Conservation (phyloP, 2,113 vertebrate genomes). For the Periophthalmodon schlosseri region DNA sequence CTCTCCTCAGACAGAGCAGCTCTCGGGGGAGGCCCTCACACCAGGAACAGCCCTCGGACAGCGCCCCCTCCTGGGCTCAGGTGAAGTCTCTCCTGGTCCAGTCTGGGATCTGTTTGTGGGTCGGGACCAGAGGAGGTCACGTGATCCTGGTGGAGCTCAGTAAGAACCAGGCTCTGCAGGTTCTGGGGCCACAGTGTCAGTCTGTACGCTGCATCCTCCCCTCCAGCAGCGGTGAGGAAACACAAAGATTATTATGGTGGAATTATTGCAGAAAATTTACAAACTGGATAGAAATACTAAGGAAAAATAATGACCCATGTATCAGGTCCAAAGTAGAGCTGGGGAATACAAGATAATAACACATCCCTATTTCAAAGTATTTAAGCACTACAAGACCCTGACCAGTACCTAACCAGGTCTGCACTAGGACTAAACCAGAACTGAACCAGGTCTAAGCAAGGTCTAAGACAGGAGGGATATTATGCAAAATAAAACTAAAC, state of each 20-base stretch:
- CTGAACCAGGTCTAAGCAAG: too few species aligned
- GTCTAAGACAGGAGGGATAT: too few species aligned
- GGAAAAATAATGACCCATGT: too few species aligned
- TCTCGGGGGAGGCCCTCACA: conserved; percentile 57
- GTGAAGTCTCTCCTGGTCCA: conserved; percentile 92
- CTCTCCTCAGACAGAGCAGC: conserved; percentile 46
- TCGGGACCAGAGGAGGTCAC: conserved; percentile 90
- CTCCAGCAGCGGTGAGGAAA: conserved; percentile 79
- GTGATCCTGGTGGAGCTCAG: conserved; percentile 88
- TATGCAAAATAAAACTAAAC: too few species aligned
- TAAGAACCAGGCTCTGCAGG: conserved; percentile 81
- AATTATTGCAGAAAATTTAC: too few species aligned
- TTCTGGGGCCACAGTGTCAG: conserved; percentile 79
- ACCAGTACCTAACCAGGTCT: too few species aligned
- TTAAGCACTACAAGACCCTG: too few species aligned
- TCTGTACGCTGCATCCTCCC: conserved; percentile 84
- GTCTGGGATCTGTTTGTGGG: conserved; percentile 85
- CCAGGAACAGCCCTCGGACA: conserved; percentile 12
- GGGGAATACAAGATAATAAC: too few species aligned
- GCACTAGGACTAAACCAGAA: too few species aligned
- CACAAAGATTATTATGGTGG: neutral
- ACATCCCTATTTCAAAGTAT: too few species aligned
- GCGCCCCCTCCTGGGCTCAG: conserved; percentile 66
- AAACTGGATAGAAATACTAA: too few species aligned
- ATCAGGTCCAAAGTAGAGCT: too few species aligned